phyloP scores from a whole-genome alignment of 2,888 invertebrate genomes.

The Trissolcus brochymenae region DNA sequence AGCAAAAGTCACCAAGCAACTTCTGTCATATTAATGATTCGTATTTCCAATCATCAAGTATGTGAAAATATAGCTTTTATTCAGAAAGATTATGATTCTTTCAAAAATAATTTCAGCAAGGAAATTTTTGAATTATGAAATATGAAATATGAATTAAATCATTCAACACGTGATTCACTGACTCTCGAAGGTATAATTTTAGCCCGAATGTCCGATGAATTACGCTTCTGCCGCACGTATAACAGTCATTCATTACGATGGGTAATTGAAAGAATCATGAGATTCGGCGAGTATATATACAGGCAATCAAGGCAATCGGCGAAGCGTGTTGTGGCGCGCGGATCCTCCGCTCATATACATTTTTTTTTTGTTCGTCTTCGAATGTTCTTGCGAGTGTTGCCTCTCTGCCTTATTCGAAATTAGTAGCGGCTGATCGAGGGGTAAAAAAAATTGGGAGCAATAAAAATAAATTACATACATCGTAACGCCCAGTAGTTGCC shows the following conservation, averaged over 20 bases:
- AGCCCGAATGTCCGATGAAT: constrained; percentile 29
- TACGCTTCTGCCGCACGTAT: constrained; percentile 36
- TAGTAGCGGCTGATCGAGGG: constrained; percentile 75
- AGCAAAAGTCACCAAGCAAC: too few relatives aligned
- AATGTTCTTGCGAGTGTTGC: constrained; percentile 43
- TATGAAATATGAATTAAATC: constrained; percentile 19
- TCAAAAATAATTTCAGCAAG: too few relatives aligned
- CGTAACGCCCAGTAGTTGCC: constrained; percentile 73
- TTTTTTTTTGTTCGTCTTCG: constrained; percentile 36
- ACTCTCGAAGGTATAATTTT: constrained; percentile 14
- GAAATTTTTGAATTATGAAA: too few relatives aligned
- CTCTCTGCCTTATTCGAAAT: constrained; percentile 68
- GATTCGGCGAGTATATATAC: constrained; percentile 40
- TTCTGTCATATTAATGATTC: too few relatives aligned
- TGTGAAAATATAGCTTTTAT: too few relatives aligned
- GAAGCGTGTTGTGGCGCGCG: constrained; percentile 50
- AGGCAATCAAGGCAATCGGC: constrained; percentile 58
- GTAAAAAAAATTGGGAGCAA: constrained; percentile 76
- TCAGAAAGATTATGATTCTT: too few relatives aligned
- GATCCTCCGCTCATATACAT: constrained; percentile 30
- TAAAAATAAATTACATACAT: constrained; percentile 77
- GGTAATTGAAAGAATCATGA: constrained; percentile 55
- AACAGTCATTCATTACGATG: constrained; percentile 40
- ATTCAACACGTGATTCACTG: constrained; percentile 23
- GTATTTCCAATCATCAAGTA: too few relatives aligned